These are phyloP conservation scores for Sepioteuthis lessoniana DNA, from an alignment of 2,888 invertebrate species.

Conservation along the genomic window DNA sequence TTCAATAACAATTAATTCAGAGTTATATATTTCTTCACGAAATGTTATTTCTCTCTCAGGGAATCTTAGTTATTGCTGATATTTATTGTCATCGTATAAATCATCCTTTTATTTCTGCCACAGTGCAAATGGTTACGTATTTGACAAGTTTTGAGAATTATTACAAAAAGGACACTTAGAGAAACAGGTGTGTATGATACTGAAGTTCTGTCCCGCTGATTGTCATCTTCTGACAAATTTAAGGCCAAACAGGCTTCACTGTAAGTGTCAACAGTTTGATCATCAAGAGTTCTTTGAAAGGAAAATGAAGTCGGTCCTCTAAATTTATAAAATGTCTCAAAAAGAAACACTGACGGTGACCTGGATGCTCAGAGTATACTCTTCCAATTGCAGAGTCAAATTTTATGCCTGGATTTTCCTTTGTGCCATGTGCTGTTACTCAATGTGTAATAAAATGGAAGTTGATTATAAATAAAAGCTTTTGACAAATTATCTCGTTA, in stretches of 20 bases:
- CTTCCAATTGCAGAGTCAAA: too few species aligned
- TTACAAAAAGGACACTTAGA: neutral
- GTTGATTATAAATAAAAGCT: too few species aligned
- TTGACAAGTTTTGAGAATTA: neutral
- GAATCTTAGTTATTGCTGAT: neutral
- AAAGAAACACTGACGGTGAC: too few species aligned
- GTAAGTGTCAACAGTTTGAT: neutral
- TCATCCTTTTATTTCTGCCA: neutral
- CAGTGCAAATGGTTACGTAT: neutral
- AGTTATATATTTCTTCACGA: neutral
- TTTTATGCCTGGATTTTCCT: too few species aligned
- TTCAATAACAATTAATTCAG: too few species aligned
- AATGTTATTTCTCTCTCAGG: slow-evolving; percentile 7
- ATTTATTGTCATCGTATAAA: neutral
- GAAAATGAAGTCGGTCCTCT: too few species aligned
- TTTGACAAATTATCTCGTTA: neutral
- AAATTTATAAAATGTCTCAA: neutral
- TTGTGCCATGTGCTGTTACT: too few species aligned
- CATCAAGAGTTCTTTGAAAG: neutral
- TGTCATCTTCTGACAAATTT: neutral
- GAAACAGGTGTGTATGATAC: neutral
- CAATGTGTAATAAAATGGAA: too few species aligned
- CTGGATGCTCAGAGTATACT: too few species aligned
- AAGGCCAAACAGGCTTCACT: neutral
- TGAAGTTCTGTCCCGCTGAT: neutral